These are phyloP conservation scores for Callipepla squamata DNA, from an alignment of 2,113 vertebrate species.

Conservation along the genomic window DNA sequence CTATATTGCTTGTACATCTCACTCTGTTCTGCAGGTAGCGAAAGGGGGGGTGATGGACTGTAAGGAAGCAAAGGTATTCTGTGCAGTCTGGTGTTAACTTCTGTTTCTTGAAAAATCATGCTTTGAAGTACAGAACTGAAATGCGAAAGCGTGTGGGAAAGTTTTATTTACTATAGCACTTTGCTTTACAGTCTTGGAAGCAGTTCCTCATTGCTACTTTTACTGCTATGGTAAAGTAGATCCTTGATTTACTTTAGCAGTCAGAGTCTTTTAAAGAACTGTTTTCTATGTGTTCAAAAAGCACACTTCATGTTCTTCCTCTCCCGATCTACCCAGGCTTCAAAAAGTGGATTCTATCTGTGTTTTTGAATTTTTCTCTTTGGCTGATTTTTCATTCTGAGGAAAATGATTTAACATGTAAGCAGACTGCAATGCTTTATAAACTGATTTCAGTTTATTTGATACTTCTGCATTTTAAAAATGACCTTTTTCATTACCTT, in stretches of 20 bases:
- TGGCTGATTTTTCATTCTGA: background rate
- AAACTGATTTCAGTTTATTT: background rate
- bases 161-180: background rate
- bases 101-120: background rate
- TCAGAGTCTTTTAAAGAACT: background rate
- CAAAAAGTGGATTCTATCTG: background rate
- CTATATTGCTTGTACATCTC: background rate
- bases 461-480: background rate
- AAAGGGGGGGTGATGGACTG: background rate
- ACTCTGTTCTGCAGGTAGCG: no score
- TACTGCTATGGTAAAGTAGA: background rate
- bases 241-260: slow-evolving; percentile 8
- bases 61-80: background rate
- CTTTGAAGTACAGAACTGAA: background rate
- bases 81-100: background rate
- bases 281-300: background rate
- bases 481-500: background rate
- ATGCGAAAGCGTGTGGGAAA: background rate
- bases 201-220: background rate
- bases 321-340: background rate
- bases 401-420: background rate
- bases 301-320: background rate
- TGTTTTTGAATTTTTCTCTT: background rate
- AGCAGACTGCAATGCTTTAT: background rate
- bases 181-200: background rate